These are phyloP conservation scores for Anastatus disparis DNA, from an alignment of 1,140 invertebrate genomes.

Conservation along the genomic window DNA sequence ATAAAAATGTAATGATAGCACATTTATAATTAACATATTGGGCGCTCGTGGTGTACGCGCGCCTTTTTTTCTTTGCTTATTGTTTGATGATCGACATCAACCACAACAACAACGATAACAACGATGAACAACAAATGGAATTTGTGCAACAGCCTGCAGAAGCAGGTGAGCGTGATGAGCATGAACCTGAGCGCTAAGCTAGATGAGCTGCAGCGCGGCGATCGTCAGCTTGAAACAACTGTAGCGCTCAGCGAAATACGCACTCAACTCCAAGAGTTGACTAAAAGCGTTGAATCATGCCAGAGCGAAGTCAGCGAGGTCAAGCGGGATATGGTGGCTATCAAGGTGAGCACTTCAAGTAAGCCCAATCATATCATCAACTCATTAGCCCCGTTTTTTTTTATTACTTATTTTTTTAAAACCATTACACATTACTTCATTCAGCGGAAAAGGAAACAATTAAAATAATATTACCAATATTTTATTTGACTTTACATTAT, in stretches of 20 bases:
- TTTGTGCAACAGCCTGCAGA: conserved; percentile 92
- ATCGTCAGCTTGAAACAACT: conserved; percentile 88
- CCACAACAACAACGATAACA: no score
- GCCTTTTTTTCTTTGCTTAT: neutral
- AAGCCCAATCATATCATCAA: no score
- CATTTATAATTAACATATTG: neutral
- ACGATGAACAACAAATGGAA: no score
- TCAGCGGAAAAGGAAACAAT: no score
- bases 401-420: no score
- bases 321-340: conserved; percentile 92
- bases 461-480: no score
- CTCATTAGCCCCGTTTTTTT: no score
- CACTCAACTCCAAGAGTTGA: conserved; percentile 89
- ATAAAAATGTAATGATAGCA: neutral
- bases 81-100: neutral
- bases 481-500: no score
- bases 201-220: conserved; percentile 88
- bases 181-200: conserved; percentile 92
- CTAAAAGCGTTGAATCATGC: conserved; percentile 92
- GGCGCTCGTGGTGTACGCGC: neutral
- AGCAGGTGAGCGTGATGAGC: conserved; percentile 95
- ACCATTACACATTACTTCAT: no score
- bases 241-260: conserved; percentile 90
- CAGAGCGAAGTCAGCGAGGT: conserved; percentile 92
- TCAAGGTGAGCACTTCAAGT: conserved; percentile 79